phyloP scores from a whole-genome alignment of 2,113 vertebrate genomes.

The Alligator mississippiensis region DNA sequence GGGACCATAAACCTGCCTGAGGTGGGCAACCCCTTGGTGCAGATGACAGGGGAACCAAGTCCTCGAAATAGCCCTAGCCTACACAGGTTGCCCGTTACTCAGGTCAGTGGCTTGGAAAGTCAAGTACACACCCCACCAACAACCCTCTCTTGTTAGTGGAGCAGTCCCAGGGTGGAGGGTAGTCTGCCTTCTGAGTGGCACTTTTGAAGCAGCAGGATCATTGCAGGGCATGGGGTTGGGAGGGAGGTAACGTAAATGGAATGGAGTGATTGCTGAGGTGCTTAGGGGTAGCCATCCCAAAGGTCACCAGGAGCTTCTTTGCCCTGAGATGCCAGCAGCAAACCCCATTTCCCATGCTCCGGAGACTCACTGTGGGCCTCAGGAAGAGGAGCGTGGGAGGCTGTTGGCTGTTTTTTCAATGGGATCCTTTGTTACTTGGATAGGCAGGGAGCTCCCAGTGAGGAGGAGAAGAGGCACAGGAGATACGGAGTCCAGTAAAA shows the following conservation, averaged over 20 bases:
- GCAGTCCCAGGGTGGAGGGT: background rate
- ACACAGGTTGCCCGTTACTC: background rate
- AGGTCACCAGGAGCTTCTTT: background rate
- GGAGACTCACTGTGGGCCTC: background rate
- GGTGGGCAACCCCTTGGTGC: background rate
- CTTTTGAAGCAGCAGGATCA: background rate
- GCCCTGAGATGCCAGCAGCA: background rate
- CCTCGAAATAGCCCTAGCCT: background rate
- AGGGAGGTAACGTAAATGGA: background rate
- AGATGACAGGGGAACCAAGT: background rate
- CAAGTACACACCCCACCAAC: background rate
- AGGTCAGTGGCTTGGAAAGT: background rate
- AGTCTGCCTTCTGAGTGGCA: background rate
- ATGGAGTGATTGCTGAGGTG: background rate
- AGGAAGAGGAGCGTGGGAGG: background rate
- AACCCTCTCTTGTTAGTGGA: background rate
- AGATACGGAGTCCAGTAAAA: conserved; percentile 70
- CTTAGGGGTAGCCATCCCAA: background rate
- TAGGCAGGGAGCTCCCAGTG: conserved; percentile 67
- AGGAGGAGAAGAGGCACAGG: conserved; percentile 74
- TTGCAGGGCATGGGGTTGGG: background rate
- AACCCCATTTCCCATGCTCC: background rate
- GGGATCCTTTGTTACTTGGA: background rate
- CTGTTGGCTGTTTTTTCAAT: background rate
- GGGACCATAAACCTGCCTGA: background rate